These are phyloP conservation scores for Synergus gifuensis DNA, from an alignment of 2,888 invertebrate species.

Conservation along the genomic window DNA sequence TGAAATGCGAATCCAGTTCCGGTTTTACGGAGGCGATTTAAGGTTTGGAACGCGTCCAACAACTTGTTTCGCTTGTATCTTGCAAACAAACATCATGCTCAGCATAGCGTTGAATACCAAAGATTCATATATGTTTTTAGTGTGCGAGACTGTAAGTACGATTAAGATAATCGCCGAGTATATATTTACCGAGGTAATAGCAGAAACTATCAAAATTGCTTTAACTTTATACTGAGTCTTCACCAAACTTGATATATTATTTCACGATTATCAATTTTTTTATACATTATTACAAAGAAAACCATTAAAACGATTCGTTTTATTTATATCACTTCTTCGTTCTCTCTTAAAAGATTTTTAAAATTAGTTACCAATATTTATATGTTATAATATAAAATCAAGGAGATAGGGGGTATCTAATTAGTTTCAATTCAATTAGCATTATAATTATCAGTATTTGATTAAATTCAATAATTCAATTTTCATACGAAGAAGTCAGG, in stretches of 20 bases:
- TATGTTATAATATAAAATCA: no score
- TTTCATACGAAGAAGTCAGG: no score
- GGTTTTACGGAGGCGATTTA: not conserved
- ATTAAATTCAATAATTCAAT: no score
- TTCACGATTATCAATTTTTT: not conserved
- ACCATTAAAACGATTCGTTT: no score
- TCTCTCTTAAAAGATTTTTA: no score
- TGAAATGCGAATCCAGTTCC: not conserved
- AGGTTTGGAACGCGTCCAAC: slow-evolving; percentile 9
- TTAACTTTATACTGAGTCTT: not conserved
- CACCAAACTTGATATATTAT: not conserved
- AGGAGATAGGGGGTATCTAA: no score
- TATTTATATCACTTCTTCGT: no score
- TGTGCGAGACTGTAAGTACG: slow-evolving; percentile 1
- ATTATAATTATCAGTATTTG: no score
- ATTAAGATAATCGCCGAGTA: not conserved
- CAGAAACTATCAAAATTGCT: not conserved
- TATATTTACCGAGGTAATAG: not conserved
- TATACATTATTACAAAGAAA: not conserved
- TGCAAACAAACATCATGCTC: slow-evolving; percentile 8
- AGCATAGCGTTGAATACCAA: not conserved
- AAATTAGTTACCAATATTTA: no score
- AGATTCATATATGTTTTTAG: not conserved
- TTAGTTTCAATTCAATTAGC: no score
- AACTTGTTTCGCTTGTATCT: not conserved